phyloP scores from a whole-genome alignment of 2,113 vertebrate genomes.

The Pycnonotus jocosus region DNA sequence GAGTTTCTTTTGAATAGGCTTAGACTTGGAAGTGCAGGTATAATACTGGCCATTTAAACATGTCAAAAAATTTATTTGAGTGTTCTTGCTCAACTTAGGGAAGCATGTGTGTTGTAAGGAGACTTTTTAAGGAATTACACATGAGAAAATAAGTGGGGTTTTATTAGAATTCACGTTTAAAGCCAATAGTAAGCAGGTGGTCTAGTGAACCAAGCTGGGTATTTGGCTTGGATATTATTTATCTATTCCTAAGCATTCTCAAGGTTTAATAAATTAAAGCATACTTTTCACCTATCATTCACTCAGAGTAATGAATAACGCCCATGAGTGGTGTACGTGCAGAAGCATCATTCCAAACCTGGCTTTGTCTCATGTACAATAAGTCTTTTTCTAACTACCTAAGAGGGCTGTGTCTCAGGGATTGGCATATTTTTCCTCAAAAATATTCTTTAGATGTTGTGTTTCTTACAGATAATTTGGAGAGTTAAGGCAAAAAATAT shows the following conservation, averaged over 20 bases:
- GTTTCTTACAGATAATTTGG: not conserved
- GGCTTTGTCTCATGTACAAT: not conserved
- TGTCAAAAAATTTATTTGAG: not conserved
- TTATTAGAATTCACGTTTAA: not conserved
- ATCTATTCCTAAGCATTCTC: not conserved
- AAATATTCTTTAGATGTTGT: not conserved
- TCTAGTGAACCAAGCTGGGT: not conserved
- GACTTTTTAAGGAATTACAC: not conserved
- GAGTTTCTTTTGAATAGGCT: not conserved
- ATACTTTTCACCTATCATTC: not conserved
- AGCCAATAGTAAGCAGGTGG: not conserved
- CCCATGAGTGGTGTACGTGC: not conserved
- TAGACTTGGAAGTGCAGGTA: not conserved
- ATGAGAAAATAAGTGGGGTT: not conserved
- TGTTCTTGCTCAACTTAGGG: not conserved
- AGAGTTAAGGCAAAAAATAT: not conserved
- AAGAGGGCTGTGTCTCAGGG: fast-evolving
- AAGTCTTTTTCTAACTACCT: not conserved
- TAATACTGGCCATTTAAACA: not conserved
- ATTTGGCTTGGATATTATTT: not conserved
- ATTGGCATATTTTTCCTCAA: not conserved
- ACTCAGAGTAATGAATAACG: not conserved
- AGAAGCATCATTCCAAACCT: not conserved
- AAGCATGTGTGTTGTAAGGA: not conserved
- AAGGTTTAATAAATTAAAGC: not conserved